A percentile compares a stretch with the other conserved stretches of the same genome.
Evolutionary conservation across 2,888 invertebrate species (phyloP).

Genomic region (Dicycla oo): DNA sequence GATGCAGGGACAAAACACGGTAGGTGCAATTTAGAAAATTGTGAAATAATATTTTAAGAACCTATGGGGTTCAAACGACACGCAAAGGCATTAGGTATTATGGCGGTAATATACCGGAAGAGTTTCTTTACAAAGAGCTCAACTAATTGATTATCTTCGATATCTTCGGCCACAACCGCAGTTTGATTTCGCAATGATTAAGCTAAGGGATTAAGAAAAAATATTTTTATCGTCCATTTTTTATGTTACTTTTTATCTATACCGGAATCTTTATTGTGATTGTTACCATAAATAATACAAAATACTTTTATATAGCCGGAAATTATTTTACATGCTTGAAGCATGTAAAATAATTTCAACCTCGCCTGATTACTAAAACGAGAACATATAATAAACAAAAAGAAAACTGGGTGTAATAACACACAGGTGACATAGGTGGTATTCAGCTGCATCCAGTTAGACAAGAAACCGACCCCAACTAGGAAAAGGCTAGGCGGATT

Average conservation of each 20-base stretch:
- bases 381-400: background rate
- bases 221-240: background rate
- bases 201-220: background rate
- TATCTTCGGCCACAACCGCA: background rate
- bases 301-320: conserved; percentile 22
- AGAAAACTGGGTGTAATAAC: background rate
- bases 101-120: background rate
- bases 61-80: too few relatives aligned
- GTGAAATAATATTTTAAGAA: too few relatives aligned
- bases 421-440: background rate
- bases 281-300: conserved; percentile 21
- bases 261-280: conserved; percentile 37
- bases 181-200: conserved; percentile 4
- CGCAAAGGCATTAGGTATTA: too few relatives aligned
- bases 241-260: conserved; percentile 23
- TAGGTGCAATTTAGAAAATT: background rate
- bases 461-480: too few relatives aligned
- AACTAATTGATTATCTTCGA: background rate
- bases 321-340: conserved; percentile 13
- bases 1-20: background rate
- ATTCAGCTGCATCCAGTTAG: too few relatives aligned
- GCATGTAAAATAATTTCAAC: too few relatives aligned
- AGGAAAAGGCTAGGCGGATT: too few relatives aligned
- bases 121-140: background rate
- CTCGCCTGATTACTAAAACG: background rate